Evolutionary conservation across 2,888 invertebrate genomes (phyloP).

Genomic region (Autographa gamma): DNA sequence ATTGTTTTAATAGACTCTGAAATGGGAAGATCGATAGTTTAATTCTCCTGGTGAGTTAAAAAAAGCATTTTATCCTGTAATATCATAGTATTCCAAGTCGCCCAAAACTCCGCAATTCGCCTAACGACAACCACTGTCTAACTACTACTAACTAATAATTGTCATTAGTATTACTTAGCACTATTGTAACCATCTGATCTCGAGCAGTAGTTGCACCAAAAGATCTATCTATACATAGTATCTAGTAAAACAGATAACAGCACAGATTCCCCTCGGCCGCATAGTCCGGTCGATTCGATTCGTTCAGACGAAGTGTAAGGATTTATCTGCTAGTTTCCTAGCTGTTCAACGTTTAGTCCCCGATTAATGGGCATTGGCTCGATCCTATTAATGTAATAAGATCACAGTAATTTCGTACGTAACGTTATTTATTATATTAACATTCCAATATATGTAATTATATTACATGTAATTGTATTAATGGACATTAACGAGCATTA

Average conservation of each 20-base stretch:
- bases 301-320: slow-evolving; percentile 4
- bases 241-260: background rate
- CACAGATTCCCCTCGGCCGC: background rate
- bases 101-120: background rate
- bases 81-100: background rate
- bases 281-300: background rate
- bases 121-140: too few relatives aligned
- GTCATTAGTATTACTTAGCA: background rate
- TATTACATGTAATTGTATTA: background rate
- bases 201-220: background rate
- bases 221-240: background rate
- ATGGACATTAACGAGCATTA: background rate
- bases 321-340: background rate
- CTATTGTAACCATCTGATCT: background rate
- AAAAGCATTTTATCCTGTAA: background rate
- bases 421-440: background rate
- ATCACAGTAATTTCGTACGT: background rate
- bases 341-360: background rate
- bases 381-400: background rate
- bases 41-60: background rate
- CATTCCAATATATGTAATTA: background rate
- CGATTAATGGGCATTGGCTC: background rate
- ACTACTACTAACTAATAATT: too few relatives aligned
- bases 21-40: background rate
- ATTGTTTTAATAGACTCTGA: slow-evolving; percentile 12